Percentiles rank a stretch among this genome's conserved stretches.
phyloP scores from a whole-genome alignment of 30 jellyfish, hydroid and myxozoan genomes.

The Turritopsis dohrnii region DNA sequence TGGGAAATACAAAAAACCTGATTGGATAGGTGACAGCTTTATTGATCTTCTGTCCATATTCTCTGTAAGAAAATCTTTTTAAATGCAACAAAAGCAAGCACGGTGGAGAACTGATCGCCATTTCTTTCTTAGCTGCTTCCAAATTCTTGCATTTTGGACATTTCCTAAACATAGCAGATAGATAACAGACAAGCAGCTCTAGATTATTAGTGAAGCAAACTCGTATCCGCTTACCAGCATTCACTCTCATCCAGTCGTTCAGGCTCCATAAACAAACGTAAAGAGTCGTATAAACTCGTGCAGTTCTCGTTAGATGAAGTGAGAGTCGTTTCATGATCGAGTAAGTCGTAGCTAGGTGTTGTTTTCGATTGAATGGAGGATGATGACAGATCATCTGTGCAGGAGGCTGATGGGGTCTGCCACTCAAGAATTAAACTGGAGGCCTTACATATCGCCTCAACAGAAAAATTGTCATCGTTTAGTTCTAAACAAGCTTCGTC shows the following conservation, averaged over 20 bases:
- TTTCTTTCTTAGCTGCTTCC: constrained; percentile 82
- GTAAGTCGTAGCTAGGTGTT: background rate
- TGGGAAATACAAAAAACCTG: no score
- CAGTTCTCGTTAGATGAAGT: constrained; percentile 39
- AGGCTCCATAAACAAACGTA: constrained; percentile 83
- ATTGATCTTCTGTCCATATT: constrained; percentile 75
- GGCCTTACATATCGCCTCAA: constrained; percentile 43
- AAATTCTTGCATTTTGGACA: constrained; percentile 85
- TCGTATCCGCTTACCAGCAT: constrained; percentile 62
- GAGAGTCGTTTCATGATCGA: background rate
- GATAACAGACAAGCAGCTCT: background rate
- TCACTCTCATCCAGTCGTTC: constrained; percentile 73
- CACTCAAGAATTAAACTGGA: constrained; percentile 57
- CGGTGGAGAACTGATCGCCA: constrained; percentile 87
- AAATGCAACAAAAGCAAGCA: constrained; percentile 74
- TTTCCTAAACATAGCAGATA: constrained; percentile 46
- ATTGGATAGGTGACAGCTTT: constrained; percentile 64
- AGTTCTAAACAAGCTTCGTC: constrained; percentile 53
- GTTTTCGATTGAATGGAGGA: background rate
- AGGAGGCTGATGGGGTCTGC: constrained; percentile 38
- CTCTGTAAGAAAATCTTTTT: constrained; percentile 71
- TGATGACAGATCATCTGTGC: constrained; percentile 36
- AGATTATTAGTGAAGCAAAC: background rate
- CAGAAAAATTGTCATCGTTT: constrained; percentile 42
- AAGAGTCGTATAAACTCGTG: constrained; percentile 57